Percentiles rank a stretch among this genome's conserved stretches.
Conservation (phyloP, 2,797 vertebrate genomes). For the Dermochelys coriacea region DNA sequence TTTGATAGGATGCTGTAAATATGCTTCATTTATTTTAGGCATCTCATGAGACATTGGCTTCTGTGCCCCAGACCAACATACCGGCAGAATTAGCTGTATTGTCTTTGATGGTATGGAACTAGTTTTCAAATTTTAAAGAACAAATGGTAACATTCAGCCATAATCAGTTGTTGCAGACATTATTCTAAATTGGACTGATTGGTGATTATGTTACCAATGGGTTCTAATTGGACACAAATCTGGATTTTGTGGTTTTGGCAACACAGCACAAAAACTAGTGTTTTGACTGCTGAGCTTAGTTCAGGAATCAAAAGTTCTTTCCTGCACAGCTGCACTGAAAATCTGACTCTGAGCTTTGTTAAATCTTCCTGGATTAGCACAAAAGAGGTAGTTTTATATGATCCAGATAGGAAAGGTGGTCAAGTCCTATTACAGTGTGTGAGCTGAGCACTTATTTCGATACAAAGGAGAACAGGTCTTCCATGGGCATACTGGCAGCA, state of each 20-base stretch:
- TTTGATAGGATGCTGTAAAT: neutral
- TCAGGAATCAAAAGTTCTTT: conserved; percentile 14
- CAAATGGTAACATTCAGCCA: conserved; percentile 9
- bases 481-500: neutral
- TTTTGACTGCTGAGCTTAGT: conserved; percentile 44
- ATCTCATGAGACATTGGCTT: conserved; percentile 13
- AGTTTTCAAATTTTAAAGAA: conserved; percentile 47
- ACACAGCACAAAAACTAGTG: neutral
- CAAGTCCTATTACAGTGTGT: neutral
- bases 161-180: conserved; percentile 51
- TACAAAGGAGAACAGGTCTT: neutral
- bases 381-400: neutral
- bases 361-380: neutral
- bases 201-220: conserved; percentile 32
- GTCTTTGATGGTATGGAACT: conserved; percentile 29
- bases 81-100: conserved; percentile 49
- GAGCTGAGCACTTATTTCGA: neutral
- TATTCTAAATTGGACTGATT: conserved; percentile 60
- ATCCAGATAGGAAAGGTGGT: neutral
- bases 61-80: conserved; percentile 1
- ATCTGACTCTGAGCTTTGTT: neutral
- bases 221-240: conserved; percentile 42
- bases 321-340: neutral
- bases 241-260: conserved; percentile 46
- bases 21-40: neutral